A percentile compares a stretch with the other conserved stretches of the same genome.
phyloP scores from a whole-genome alignment of 2,797 vertebrate genomes.

The Syndactyla subalaris region DNA sequence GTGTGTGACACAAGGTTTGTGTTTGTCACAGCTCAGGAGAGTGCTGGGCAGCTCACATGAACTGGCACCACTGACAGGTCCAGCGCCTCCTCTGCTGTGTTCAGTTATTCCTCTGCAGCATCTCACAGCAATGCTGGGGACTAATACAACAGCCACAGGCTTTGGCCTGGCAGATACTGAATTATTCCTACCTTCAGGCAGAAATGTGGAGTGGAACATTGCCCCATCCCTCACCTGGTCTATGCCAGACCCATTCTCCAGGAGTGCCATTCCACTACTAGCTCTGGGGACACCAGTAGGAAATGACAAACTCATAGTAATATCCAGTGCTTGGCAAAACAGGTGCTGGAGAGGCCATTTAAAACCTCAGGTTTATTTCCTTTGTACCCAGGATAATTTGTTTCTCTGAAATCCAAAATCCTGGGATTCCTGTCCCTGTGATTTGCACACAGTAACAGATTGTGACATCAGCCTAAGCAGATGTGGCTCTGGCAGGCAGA shows the following conservation, averaged over 20 bases:
- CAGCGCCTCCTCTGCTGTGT: accelerated
- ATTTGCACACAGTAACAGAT: accelerated
- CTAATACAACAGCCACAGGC: too few relatives aligned
- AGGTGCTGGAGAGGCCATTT: neutral
- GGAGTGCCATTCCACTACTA: accelerated
- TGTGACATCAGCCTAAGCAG: neutral
- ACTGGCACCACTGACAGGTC: accelerated
- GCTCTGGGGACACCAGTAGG: neutral
- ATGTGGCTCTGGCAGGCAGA: accelerated
- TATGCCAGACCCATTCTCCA: neutral
- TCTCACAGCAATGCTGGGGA: neutral
- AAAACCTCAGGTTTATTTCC: neutral
- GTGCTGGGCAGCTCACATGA: neutral
- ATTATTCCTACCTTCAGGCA: neutral
- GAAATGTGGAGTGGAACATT: neutral
- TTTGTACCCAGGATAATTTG: neutral
- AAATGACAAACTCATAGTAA: neutral
- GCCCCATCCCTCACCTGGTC: accelerated
- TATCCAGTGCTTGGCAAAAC: accelerated
- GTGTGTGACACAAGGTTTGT: neutral
- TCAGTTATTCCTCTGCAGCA: neutral
- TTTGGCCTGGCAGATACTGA: accelerated
- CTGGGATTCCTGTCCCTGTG: neutral
- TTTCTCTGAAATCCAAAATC: neutral
- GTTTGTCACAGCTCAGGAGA: neutral